A percentile compares a stretch with the other conserved stretches of the same genome.
These are phyloP conservation scores for Ianthella basta DNA, from an alignment of 37 sponge, comb jelly and placozoan genomes.

Conservation along the genomic window DNA sequence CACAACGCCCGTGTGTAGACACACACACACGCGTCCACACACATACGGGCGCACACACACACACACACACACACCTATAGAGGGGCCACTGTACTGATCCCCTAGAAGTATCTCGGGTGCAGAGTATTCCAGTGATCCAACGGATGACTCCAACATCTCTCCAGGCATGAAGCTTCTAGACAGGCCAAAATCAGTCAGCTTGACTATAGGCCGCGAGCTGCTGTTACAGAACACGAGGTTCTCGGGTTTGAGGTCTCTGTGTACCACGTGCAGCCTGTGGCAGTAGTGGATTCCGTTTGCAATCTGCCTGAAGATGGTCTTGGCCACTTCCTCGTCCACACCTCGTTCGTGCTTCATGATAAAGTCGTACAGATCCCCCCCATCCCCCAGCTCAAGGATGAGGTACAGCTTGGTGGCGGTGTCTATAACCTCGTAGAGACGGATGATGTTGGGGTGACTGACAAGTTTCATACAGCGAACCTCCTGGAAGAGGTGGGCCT, in stretches of 20 bases:
- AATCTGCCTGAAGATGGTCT: conserved; percentile 80
- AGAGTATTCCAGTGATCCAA: conserved; percentile 95
- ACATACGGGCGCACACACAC: conserved; percentile 19
- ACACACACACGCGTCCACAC: neutral
- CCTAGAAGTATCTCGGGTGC: conserved; percentile 97
- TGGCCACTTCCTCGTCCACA: conserved; percentile 71
- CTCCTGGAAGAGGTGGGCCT: conserved; percentile 90
- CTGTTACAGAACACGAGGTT: conserved; percentile 87
- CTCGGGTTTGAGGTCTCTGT: conserved; percentile 97
- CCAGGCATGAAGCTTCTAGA: conserved; percentile 92
- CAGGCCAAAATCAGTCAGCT: conserved; percentile 96
- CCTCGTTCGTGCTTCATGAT: conserved; percentile 88
- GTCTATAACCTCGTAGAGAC: conserved; percentile 96
- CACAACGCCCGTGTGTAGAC: neutral
- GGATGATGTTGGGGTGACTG: conserved; percentile 91
- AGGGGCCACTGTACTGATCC: conserved; percentile 91
- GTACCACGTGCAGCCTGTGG: conserved; percentile 94
- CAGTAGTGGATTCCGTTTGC: conserved; percentile 94
- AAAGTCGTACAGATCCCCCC: conserved; percentile 95
- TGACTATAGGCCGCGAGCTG: conserved; percentile 43
- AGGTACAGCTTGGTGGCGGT: conserved; percentile 94
- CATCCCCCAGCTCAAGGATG: conserved; percentile 92
- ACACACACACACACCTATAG: conserved; percentile 73
- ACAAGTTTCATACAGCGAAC: conserved; percentile 98
- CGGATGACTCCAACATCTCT: conserved; percentile 89